Evolutionary conservation across 1,140 invertebrate species (phyloP).

Genomic region (Popillia japonica): DNA sequence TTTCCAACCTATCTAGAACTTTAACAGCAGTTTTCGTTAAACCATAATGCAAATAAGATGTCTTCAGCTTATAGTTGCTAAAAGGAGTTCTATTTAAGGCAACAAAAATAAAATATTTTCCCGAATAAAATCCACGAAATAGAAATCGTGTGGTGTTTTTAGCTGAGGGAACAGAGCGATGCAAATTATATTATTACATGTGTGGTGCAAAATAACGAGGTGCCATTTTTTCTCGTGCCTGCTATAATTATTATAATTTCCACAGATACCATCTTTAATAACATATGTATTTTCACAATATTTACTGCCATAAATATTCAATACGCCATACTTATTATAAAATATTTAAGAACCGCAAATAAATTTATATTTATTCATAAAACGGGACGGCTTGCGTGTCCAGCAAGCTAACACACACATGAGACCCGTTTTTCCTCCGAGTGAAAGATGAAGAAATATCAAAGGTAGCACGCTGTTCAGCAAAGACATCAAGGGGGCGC

Average conservation of each 20-base stretch:
- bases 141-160: too few relatives aligned
- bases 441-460: conserved; percentile 38
- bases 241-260: conserved; percentile 1
- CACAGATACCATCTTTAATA: neutral
- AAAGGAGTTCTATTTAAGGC: too few relatives aligned
- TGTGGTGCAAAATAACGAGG: neutral
- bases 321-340: neutral
- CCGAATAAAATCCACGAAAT: too few relatives aligned
- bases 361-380: neutral
- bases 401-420: neutral
- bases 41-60: too few relatives aligned
- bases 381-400: conserved; percentile 27
- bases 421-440: neutral
- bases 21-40: too few relatives aligned
- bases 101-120: too few relatives aligned
- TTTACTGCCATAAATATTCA: conserved; percentile 15
- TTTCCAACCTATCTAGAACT: too few relatives aligned
- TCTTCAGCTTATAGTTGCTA: too few relatives aligned
- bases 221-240: neutral
- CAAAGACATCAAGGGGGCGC: conserved; percentile 33
- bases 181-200: neutral
- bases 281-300: neutral
- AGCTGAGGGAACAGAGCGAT: too few relatives aligned
- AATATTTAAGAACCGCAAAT: neutral
- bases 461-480: conserved; percentile 32